Base-by-base conservation (phyloP, 2,797 vertebrate genomes). In the Spea hammondii region DNA sequence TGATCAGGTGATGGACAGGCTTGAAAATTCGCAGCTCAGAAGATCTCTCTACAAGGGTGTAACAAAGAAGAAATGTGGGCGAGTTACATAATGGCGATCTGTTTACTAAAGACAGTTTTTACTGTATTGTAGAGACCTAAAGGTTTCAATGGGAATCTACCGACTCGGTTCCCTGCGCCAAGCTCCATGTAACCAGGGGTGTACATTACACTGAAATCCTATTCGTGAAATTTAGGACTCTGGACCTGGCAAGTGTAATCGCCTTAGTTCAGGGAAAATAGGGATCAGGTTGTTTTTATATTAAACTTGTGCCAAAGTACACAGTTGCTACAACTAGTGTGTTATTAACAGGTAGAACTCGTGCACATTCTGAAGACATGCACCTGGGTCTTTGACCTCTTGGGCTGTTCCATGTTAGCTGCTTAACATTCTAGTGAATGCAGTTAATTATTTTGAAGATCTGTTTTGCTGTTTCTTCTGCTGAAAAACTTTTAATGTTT, bases 181-280 rank as follows among this genome's bases (percentile, higher is more conserved):
- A 64, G 44, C 44, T 5, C 10, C 65, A 7, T 69, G 12, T 72
- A 45, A 53, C 54, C 9, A 44, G 6, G 17, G 45, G 79, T 77
- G 70, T 81, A 54, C 6, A 55, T 77, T 81, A 73, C 79, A 59
- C 47, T 45, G 4, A 77, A 77, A 81, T 73, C 70, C 74, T 72
- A 67, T 81, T 77, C 73, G 11, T 13, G 7, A 59, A 68, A 62
- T 73, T 49, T 69, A 54, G 32, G 48, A 9, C 64, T 67, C 5
- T 66, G 50, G 17, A 62, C 53, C 17, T 13, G 45, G 59, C 72
- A 67, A 5, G 11, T 77, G n/a, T 81, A 77, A 81, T 81, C 79
- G n/a, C 47, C 59, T 73, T 81, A 54, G 79, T 46, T 72, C 5
- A 72, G 54, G 64, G 8, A 70, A 69, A 48, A 6, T 60, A 46